These are phyloP conservation scores for Staurois parvus DNA, from an alignment of 2,797 vertebrate genomes.

Conservation along the genomic window DNA sequence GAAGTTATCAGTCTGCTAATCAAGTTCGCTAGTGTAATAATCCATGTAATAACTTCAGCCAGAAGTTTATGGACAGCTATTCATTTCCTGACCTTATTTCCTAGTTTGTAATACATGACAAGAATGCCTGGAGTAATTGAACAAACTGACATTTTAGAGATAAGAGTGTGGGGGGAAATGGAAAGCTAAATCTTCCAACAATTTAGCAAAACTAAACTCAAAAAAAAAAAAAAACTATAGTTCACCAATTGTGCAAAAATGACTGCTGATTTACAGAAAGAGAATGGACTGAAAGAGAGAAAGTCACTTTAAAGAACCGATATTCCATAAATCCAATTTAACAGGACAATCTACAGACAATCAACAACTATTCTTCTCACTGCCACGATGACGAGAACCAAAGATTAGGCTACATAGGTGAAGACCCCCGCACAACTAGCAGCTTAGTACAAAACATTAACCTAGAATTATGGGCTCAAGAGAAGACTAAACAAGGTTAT, in stretches of 20 bases:
- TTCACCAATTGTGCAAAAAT: not conserved
- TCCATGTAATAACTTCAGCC: not conserved
- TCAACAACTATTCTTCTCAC: no score
- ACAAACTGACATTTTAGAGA: conserved; percentile 65
- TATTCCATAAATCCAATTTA: no score
- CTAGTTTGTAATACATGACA: conserved; percentile 22
- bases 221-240: not conserved
- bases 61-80: not conserved
- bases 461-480: no score
- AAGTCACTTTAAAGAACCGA: no score
- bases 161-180: conserved; percentile 23
- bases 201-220: not conserved
- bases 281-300: not conserved
- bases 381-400: not conserved
- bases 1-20: not conserved
- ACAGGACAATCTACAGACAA: no score
- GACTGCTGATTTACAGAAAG: not conserved
- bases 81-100: not conserved
- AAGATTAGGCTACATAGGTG: no score
- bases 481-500: no score
- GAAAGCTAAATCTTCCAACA: not conserved
- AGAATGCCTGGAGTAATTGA: not conserved
- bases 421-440: no score
- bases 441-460: no score
- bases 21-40: conserved; percentile 10